These are phyloP conservation scores for Ochlodes sylvanus DNA, from an alignment of 2,888 invertebrate species.

Conservation along the genomic window DNA sequence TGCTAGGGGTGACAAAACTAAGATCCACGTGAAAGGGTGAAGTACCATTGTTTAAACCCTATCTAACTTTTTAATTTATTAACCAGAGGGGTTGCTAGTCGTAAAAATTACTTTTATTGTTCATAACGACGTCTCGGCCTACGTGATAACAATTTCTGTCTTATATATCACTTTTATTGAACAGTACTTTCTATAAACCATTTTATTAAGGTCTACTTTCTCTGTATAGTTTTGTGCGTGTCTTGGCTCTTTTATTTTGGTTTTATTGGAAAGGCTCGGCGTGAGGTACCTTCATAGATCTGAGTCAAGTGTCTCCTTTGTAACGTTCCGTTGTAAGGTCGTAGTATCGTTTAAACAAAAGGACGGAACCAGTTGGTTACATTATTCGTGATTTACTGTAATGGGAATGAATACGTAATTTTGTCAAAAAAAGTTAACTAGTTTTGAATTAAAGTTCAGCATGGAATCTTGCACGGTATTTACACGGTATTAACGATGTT, in stretches of 20 bases:
- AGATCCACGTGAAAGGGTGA: conserved; percentile 75
- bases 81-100: conserved; percentile 78
- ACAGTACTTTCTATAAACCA: conserved; percentile 32
- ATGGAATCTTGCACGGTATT: background rate
- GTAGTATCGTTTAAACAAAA: conserved; percentile 58
- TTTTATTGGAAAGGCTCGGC: conserved; percentile 49
- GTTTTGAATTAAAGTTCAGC: conserved; percentile 1
- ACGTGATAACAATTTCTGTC: conserved; percentile 80
- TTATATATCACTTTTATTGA: conserved; percentile 72
- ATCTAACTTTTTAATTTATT: conserved; percentile 83
- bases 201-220: conserved; percentile 15
- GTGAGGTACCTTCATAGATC: conserved; percentile 62
- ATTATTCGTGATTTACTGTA: conserved; percentile 74
- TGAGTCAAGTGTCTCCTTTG: conserved; percentile 75
- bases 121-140: conserved; percentile 83
- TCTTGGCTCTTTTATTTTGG: conserved; percentile 43
- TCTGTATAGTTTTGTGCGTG: background rate
- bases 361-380: conserved; percentile 66
- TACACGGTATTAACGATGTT: background rate
- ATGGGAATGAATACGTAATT: conserved; percentile 61
- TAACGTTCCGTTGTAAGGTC: conserved; percentile 73
- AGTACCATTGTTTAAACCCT: conserved; percentile 79
- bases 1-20: conserved; percentile 68
- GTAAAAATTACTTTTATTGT: conserved; percentile 85
- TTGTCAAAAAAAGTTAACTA: conserved; percentile 22